Base-by-base conservation (phyloP, 1,140 invertebrate genomes). In the Asobara japonica region DNA sequence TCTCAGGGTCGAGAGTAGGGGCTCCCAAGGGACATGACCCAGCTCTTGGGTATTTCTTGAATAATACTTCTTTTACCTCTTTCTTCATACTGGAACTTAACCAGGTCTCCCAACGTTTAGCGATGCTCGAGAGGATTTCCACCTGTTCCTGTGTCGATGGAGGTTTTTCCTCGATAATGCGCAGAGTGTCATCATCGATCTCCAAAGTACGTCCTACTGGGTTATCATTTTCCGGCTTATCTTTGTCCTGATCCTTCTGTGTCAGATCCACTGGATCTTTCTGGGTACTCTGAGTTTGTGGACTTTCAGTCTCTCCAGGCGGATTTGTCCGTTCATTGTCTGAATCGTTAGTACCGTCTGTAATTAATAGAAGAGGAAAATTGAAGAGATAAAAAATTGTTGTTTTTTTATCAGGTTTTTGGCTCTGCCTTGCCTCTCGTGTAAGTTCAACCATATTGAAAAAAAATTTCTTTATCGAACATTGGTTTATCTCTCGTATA, bases 1-100 rank as follows among this genome's bases (percentile, higher is more conserved):
- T 29, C 45, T 72, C 70, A 0, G 60, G 29, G 27, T 72, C 66
- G 2, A 72, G 29, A 38, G 20, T 31, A 27, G 62, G 38, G 8
- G 70, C 20, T 22, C 61, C 69, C 1, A 64, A 64, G 3, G 22
- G 31, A 29, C 60, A 66, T 33, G 36, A 3, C 0, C 61, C 70
- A 20, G 11, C 41, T 20, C 61, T 27, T n/a, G 61, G 70, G 27
- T 51, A 65, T 65, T 71, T 71, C 65, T 65, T 56, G 3, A 65
- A 29, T 10, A 71, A 36, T 25, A 20, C 10, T 8, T 41, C 64
- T 38, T 72, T 72, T 48, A 7, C 20, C 18, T 72, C 62, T 36
- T 66, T 66, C 1, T 48, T 48, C 25, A 27, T 25, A 7, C 30
- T 45, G 10, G 41, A 20, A 11, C 38, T 25, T 18, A 72, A 61